phyloP scores from a whole-genome alignment of 2,797 vertebrate genomes.

The Kryptolebias ocellatus region DNA sequence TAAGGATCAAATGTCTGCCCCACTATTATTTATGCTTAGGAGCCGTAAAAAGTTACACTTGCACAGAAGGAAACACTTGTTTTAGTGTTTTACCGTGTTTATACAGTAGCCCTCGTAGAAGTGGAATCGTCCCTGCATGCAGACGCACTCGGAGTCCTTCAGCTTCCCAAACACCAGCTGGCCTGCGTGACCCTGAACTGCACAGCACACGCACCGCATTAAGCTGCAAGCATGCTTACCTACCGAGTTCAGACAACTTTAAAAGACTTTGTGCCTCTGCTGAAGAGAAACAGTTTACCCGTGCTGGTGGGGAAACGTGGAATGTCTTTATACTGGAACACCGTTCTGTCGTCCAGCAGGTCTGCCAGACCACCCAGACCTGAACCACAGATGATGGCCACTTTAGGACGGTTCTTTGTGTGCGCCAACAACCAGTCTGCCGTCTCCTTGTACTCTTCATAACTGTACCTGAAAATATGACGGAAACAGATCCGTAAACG shows the following conservation, averaged over 20 bases:
- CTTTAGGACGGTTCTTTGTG: slow-evolving; percentile 66
- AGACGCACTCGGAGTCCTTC: slow-evolving; percentile 80
- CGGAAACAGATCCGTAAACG: neutral
- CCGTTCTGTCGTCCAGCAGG: slow-evolving; percentile 62
- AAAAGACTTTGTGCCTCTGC: neutral
- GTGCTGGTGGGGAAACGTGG: slow-evolving; percentile 81
- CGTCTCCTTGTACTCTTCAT: slow-evolving; percentile 78
- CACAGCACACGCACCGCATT: slow-evolving; percentile 29
- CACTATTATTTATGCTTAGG: too few species aligned
- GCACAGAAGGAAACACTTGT: neutral
- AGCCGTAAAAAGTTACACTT: too few species aligned
- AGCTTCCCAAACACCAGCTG: slow-evolving; percentile 86
- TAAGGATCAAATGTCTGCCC: too few species aligned
- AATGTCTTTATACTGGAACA: slow-evolving; percentile 74
- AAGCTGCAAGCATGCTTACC: neutral
- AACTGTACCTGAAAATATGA: slow-evolving; percentile 63
- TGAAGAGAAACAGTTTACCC: slow-evolving; percentile 53
- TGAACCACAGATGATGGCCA: slow-evolving; percentile 86
- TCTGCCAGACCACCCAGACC: slow-evolving; percentile 80
- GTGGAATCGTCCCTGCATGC: slow-evolving; percentile 90
- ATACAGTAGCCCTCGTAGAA: slow-evolving; percentile 85
- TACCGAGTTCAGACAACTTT: too few species aligned
- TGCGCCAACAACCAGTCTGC: slow-evolving; percentile 77
- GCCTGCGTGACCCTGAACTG: slow-evolving; percentile 83
- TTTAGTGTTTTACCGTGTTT: slow-evolving; percentile 70